Conservation (phyloP, 2,888 invertebrate genomes). For the Melinaea marsaeus region DNA sequence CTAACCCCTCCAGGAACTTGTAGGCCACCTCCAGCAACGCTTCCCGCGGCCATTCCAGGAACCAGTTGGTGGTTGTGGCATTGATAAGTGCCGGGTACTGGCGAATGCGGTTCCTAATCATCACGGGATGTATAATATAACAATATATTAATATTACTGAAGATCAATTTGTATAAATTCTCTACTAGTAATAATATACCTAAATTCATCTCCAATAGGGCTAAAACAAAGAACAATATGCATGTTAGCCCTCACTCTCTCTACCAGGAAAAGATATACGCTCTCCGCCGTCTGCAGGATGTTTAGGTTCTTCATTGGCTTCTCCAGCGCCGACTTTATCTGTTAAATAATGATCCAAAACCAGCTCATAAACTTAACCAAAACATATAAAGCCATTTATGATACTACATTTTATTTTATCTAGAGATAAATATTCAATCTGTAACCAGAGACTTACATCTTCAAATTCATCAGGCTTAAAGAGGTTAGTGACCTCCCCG, state of each 20-base stretch:
- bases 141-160: background rate
- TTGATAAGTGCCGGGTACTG: constrained; percentile 93
- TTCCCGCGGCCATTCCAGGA: constrained; percentile 91
- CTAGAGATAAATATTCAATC: background rate
- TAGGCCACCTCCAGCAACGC: constrained; percentile 93
- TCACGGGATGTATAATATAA: constrained; percentile 26
- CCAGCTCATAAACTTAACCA: background rate
- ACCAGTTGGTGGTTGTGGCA: constrained; percentile 94
- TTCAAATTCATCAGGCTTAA: constrained; percentile 91
- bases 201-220: constrained; percentile 90
- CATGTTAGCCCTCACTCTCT: constrained; percentile 85
- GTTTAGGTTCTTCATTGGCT: constrained; percentile 76
- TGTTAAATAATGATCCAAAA: constrained; percentile 40
- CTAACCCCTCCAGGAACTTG: constrained; percentile 85
- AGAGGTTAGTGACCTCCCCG: constrained; percentile 93
- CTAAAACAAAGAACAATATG: constrained; percentile 92
- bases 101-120: constrained; percentile 83
- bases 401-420: too few species aligned
- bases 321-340: constrained; percentile 80
- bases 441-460: constrained; percentile 77
- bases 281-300: constrained; percentile 81
- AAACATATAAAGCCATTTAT: background rate
- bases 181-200: constrained; percentile 41
- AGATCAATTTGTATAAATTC: too few species aligned
- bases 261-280: constrained; percentile 86